Base-by-base conservation (phyloP, 2,797 vertebrate species). In the Fratercula arctica region DNA sequence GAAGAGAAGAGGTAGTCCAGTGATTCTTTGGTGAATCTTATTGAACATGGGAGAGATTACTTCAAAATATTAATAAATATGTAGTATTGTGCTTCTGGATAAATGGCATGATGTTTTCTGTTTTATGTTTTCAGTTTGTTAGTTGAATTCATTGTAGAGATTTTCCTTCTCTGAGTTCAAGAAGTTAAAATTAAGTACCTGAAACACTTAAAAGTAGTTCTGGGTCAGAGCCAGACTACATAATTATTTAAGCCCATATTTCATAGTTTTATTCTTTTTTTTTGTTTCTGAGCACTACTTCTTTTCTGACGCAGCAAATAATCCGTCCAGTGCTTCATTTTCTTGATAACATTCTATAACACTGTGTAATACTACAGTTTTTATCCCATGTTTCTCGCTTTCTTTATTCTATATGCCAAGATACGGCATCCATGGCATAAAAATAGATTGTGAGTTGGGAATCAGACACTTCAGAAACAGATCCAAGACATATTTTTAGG, bases 401-500 rank as follows among this genome's bases (percentile, higher is more conserved):
- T 8, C 3, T 21, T 1, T 57, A 1, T 76, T 85, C 13, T 57
- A 0, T 31, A 2, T 67, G 10, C 14, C 59, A 61, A 61, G 59
- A 61, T 81, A 29, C 0, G 0, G 1, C 7, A 60, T 45, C 39
- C n/a, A 29, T 25, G 24, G 37, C 28, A 57, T 87, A 88, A 85
- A 95, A 96, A 86, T 82, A 93, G 84, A 24, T 43, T 13, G 8
- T 31, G 66, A 88, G 61, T 10, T 1, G 43, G 74, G 70, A 87
- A 90, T 61, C 31, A 9, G 80, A 77, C 64, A 54, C 80, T 75
- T 73, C 83, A 90, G 67, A 64, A 87, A 63, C 48, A 81, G 46
- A 94, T 63, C 59, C 57, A 41, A 37, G 54, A 28, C 14, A 4
- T 66, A 41, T 83, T 95, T 96, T 94, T 74, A 73, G 91, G 80